phyloP scores from a whole-genome alignment of 1,140 invertebrate genomes.

The Leptonema lineaticorne region DNA sequence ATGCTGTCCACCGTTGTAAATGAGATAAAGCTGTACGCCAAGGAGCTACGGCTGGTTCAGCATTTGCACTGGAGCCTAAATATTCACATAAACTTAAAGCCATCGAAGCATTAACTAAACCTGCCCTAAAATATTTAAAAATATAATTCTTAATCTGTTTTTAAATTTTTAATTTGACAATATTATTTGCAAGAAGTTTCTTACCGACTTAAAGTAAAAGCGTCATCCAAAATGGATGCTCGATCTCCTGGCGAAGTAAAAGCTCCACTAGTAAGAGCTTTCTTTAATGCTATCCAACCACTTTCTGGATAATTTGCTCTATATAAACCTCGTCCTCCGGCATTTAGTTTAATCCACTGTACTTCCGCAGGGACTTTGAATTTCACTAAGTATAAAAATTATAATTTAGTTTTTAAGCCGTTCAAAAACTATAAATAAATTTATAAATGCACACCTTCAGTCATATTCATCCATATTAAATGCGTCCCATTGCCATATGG shows the following conservation, averaged over 20 bases:
- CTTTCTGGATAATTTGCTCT: conserved; percentile 70
- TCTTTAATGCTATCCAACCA: conserved; percentile 66
- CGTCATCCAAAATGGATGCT: conserved; percentile 75
- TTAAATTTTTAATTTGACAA: too few relatives aligned
- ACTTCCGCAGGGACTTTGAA: conserved; percentile 53
- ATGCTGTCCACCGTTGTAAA: conserved; percentile 29
- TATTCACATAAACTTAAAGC: conserved; percentile 71
- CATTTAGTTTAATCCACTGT: conserved; percentile 73
- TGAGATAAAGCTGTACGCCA: conserved; percentile 35
- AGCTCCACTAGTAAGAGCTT: conserved; percentile 60
- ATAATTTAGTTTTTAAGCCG: neutral
- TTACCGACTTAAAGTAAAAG: conserved; percentile 72
- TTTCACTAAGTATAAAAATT: conserved; percentile 33
- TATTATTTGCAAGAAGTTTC: too few relatives aligned
- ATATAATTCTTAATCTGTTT: neutral
- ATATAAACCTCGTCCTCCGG: conserved; percentile 74
- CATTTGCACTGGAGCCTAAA: conserved; percentile 50
- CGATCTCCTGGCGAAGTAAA: conserved; percentile 62
- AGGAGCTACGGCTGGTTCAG: conserved; percentile 28
- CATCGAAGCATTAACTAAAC: conserved; percentile 66
- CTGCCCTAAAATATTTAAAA: conserved; percentile 60
- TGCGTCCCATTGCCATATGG: conserved; percentile 46
- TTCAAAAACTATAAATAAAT: neutral
- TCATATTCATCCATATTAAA: conserved; percentile 73
- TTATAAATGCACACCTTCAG: conserved; percentile 56